Conservation (phyloP, 2,113 vertebrate species). For the Hassar affinis region DNA sequence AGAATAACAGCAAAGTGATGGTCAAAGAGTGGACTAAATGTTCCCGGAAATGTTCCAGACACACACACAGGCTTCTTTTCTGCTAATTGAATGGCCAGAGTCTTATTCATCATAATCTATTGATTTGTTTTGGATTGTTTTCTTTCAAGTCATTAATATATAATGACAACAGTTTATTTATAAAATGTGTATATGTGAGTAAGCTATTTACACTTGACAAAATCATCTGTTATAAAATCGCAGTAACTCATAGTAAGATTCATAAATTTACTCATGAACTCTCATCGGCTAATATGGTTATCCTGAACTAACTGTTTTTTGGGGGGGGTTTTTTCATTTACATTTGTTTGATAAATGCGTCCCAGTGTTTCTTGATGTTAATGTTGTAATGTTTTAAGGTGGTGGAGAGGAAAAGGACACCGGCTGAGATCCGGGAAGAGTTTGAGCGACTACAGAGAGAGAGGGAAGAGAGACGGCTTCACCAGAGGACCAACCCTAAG, state of each 20-base stretch:
- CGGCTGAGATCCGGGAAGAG: slow-evolving; percentile 93
- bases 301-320: neutral
- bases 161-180: neutral
- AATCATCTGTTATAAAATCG: neutral
- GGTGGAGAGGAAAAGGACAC: slow-evolving; percentile 91
- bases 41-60: neutral
- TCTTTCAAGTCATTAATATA: neutral
- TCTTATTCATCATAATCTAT: neutral
- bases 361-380: neutral
- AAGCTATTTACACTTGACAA: neutral
- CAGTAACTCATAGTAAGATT: neutral
- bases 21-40: neutral
- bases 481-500: slow-evolving; percentile 97
- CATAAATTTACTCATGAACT: neutral
- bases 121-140: neutral
- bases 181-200: neutral
- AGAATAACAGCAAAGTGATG: neutral
- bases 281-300: neutral
- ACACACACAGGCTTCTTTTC: neutral
- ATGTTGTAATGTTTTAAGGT: slow-evolving; percentile 71
- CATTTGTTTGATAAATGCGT: too few relatives aligned
- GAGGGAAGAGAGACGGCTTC: slow-evolving; percentile 89
- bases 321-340: neutral
- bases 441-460: slow-evolving; percentile 93
- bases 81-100: neutral